These are phyloP conservation scores for Drosophila falleni DNA, from an alignment of 2,888 invertebrate species.

Conservation along the genomic window DNA sequence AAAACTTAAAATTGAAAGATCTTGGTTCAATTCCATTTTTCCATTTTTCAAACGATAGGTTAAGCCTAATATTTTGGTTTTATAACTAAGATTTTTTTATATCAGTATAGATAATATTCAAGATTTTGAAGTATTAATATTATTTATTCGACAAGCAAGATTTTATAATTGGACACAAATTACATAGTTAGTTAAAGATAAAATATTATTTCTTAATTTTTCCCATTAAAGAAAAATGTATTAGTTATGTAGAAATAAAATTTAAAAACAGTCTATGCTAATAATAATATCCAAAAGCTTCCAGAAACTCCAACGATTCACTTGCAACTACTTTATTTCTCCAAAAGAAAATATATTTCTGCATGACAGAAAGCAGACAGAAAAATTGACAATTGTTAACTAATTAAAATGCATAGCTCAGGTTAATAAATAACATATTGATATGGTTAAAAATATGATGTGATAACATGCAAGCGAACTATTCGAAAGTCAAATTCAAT, in stretches of 20 bases:
- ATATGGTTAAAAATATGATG: conserved; percentile 71
- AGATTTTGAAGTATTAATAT: neutral
- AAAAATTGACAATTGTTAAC: conserved; percentile 4
- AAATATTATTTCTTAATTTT: no score
- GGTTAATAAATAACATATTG: conserved; percentile 50
- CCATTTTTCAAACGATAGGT: no score
- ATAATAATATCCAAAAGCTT: neutral
- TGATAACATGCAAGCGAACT: conserved; percentile 71
- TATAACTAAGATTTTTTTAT: neutral
- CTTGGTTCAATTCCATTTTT: neutral
- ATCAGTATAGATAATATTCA: no score
- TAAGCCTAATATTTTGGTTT: neutral
- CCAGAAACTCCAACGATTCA: neutral
- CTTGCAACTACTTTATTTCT: conserved; percentile 2
- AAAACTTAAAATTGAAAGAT: neutral
- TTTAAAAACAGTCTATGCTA: no score
- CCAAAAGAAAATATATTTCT: conserved; percentile 5
- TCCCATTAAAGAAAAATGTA: no score
- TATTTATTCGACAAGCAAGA: neutral
- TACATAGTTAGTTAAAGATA: neutral
- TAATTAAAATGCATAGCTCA: conserved; percentile 74
- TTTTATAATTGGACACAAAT: neutral
- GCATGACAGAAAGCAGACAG: conserved; percentile 44
- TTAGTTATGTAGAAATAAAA: no score
- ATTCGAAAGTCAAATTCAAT: conserved; percentile 75